Base-by-base conservation (phyloP, 2,888 invertebrate species). In the Macrophya annulata region DNA sequence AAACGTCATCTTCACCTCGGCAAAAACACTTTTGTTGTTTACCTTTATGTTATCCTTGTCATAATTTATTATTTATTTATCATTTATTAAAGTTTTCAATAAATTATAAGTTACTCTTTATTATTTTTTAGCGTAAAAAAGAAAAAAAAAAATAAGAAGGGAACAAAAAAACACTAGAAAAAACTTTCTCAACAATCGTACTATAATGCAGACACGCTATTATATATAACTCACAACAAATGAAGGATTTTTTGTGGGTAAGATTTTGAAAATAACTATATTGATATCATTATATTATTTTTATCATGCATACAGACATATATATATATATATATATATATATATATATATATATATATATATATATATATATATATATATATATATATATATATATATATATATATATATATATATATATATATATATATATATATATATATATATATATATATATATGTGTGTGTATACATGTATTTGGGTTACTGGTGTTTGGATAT, bases 1-100 rank as follows among this genome's bases (percentile, higher is more conserved):
- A 93, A 93, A 93, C 89, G 89, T 91, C 91, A 92, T 90, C 91
- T 89, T 89, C 91, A 92, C 89, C 91, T 91, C 89, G 91, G 90
- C 90, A 89, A 90, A 90, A 31, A 89, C 88, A 85, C 82, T 85
- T 86, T 88, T 88, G 87, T 89, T 88, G 87, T 88, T 89, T 89
- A 88, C 55, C 77, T 65, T 82, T 76, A 65, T 85, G 72, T 48
- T 85, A 45, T 85, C 83, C 83, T 83, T 68, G 83, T 68, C 83
- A 83, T 71, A 74, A 79, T 83, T 83, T 71, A 83, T 83, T 65
- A 83, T 83, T 83, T 68, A 83, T 83, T 83, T 81, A 40, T 81
- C 81, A 81, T 81, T 81, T 81, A 81, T 81, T 81, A 62, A 81
- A 81, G 59, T 59, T 81, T 81, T 81, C 59, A 62, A 81, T 77